Evolutionary conservation across 2,113 vertebrate species (phyloP).

Genomic region (Peromyscus maniculatus): DNA sequence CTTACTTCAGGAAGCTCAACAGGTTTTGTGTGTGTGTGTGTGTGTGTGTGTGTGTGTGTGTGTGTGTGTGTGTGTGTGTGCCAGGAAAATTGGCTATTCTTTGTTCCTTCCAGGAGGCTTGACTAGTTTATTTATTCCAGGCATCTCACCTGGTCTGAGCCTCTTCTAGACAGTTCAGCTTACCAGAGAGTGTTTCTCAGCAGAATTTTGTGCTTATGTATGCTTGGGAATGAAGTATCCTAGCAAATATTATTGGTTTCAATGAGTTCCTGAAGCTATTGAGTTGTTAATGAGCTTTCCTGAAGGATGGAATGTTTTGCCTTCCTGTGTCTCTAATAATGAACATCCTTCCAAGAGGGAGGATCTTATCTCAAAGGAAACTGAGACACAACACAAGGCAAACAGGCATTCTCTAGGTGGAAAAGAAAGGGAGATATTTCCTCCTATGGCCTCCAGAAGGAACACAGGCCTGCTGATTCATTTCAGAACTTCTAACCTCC

Average conservation of each 20-base stretch:
- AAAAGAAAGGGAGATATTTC: background rate
- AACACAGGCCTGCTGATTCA: background rate
- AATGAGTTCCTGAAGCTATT: background rate
- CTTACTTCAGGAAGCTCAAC: background rate
- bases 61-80: background rate
- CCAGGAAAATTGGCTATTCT: too few species aligned
- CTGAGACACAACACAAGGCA: background rate
- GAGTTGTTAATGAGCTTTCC: background rate
- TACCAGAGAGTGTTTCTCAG: background rate
- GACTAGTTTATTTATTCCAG: background rate
- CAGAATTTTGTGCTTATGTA: background rate
- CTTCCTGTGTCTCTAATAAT: background rate
- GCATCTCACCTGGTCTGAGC: background rate
- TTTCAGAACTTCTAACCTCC: background rate
- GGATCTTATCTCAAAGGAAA: background rate
- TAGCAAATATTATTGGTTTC: background rate
- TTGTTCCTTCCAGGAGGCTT: background rate
- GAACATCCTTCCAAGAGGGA: background rate
- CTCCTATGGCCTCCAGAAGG: background rate
- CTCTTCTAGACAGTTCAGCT: background rate
- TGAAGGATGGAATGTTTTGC: background rate
- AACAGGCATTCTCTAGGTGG: background rate
- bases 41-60: too few species aligned
- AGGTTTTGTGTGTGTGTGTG: background rate
- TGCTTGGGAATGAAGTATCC: background rate